A percentile compares a stretch with the other conserved stretches of the same genome.
Evolutionary conservation across 2,888 invertebrate species (phyloP).

Genomic region (Pheosia tremula): DNA sequence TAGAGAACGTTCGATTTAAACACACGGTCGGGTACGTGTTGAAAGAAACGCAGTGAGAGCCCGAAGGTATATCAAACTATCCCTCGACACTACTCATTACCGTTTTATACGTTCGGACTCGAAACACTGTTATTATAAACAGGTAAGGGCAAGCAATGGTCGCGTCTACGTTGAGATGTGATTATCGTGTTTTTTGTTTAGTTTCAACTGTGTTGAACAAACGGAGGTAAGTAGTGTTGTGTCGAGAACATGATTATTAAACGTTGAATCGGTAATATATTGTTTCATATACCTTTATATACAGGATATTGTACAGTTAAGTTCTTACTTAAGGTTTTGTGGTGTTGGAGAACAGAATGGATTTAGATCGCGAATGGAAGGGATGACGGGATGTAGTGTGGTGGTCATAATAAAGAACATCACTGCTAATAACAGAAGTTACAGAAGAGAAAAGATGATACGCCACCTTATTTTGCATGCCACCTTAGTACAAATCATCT

Average conservation of each 20-base stretch:
- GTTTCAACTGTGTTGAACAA: slow-evolving; percentile 52
- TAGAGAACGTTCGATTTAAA: slow-evolving; percentile 71
- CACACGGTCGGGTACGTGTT: slow-evolving; percentile 79
- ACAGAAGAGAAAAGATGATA: too few species aligned
- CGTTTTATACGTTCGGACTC: slow-evolving; percentile 67
- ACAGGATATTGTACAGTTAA: too few species aligned
- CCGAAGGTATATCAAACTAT: slow-evolving; percentile 72
- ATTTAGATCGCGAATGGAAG: too few species aligned
- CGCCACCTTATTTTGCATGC: too few species aligned
- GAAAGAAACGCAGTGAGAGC: slow-evolving; percentile 73
- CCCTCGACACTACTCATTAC: slow-evolving; percentile 73
- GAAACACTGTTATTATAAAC: slow-evolving; percentile 79
- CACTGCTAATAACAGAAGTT: too few species aligned
- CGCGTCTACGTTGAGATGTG: slow-evolving; percentile 64
- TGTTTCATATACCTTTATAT: too few species aligned
- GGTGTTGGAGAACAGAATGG: too few species aligned
- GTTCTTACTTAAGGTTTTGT: too few species aligned
- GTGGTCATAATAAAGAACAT: too few species aligned
- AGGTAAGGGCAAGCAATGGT: slow-evolving; percentile 75
- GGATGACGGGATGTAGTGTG: too few species aligned
- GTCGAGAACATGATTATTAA: background rate
- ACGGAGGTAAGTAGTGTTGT: slow-evolving; percentile 24
- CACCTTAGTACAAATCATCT: too few species aligned
- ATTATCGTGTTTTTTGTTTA: slow-evolving; percentile 61
- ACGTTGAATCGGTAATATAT: too few species aligned